A percentile compares a stretch with the other conserved stretches of the same genome.
These are phyloP conservation scores for Melopsittacus undulatus DNA, from an alignment of 2,797 vertebrate species.

Conservation along the genomic window DNA sequence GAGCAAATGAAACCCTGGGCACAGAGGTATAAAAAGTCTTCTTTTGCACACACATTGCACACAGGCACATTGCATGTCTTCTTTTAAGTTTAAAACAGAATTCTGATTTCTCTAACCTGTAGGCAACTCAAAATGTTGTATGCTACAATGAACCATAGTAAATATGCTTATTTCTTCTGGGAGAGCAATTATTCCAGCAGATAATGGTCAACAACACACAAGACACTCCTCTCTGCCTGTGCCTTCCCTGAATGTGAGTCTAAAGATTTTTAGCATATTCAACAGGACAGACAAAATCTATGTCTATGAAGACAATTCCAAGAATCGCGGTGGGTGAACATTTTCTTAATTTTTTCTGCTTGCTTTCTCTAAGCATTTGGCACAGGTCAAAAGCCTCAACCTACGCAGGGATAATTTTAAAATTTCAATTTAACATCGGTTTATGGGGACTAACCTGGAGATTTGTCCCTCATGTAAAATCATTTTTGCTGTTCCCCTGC, in stretches of 20 bases:
- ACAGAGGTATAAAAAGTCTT: background rate
- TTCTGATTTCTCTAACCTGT: background rate
- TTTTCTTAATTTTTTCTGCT: background rate
- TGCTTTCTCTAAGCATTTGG: background rate
- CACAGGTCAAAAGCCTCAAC: background rate
- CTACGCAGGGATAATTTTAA: background rate
- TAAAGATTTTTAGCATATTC: background rate
- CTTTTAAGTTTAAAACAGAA: background rate
- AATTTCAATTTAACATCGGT: background rate
- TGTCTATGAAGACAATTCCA: background rate
- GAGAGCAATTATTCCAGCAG: background rate
- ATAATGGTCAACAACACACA: background rate
- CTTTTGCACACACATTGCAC: background rate
- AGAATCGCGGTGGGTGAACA: background rate
- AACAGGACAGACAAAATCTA: background rate
- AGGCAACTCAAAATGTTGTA: background rate
- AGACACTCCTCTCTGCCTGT: background rate
- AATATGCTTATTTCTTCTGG: background rate
- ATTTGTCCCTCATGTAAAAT: fast-evolving
- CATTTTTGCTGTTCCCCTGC: background rate
- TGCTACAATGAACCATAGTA: background rate
- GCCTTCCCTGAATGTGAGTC: background rate
- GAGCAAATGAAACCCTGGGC: background rate
- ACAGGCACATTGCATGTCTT: background rate
- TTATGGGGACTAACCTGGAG: background rate